Evolutionary conservation across 2,113 vertebrate species (phyloP).

Genomic region (Corydoras sp.): DNA sequence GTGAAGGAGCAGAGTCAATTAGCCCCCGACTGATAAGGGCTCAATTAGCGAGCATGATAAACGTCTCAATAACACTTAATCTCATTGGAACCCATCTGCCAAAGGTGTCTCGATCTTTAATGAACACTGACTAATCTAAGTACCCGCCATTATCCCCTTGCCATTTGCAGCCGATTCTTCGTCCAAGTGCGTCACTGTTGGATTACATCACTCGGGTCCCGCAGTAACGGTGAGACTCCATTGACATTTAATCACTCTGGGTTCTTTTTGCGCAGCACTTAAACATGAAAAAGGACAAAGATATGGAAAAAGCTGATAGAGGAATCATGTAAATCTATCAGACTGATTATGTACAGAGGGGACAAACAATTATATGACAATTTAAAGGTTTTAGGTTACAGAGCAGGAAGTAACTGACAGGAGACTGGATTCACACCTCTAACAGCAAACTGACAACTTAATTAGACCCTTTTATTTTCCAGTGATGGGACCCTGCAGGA

Average conservation of each 20-base stretch:
- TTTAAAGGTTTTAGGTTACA: no score
- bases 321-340: background rate
- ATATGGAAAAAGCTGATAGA: background rate
- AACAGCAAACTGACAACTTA: no score
- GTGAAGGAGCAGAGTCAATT: constrained; percentile 38
- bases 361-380: constrained; percentile 14
- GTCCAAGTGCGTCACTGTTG: background rate
- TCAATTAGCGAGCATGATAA: background rate
- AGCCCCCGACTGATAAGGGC: background rate
- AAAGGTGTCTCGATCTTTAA: background rate
- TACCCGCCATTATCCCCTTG: background rate
- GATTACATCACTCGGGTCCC: background rate
- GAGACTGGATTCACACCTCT: no score
- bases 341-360: background rate
- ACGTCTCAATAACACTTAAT: background rate
- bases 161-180: background rate
- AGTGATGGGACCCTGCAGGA: no score
- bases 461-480: no score
- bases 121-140: background rate
- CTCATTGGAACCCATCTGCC: background rate
- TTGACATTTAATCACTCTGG: background rate
- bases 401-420: no score
- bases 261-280: background rate
- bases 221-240: background rate
- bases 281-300: background rate